These are phyloP conservation scores for Calameuta filiformis DNA, from an alignment of 2,888 invertebrate genomes.

Conservation along the genomic window DNA sequence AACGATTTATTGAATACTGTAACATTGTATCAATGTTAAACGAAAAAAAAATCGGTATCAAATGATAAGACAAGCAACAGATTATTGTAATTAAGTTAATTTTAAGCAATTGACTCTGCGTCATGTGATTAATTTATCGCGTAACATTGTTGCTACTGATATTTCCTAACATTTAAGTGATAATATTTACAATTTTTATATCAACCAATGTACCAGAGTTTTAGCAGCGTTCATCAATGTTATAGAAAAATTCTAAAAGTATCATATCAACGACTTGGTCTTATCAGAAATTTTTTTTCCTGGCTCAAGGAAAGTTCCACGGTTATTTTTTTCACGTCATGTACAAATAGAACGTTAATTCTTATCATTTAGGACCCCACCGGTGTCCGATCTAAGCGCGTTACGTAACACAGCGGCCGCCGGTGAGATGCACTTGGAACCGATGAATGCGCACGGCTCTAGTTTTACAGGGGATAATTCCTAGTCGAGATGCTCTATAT, in stretches of 20 bases:
- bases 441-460: slow-evolving; percentile 18
- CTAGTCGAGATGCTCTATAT: neutral
- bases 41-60: neutral
- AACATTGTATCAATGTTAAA: neutral
- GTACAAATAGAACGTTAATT: neutral
- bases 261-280: neutral
- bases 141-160: neutral
- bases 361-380: neutral
- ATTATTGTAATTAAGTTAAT: neutral
- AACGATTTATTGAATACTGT: neutral
- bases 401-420: neutral
- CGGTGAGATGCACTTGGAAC: slow-evolving; percentile 16
- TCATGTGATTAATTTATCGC: neutral
- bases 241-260: neutral
- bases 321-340: neutral
- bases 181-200: neutral
- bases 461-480: neutral
- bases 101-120: neutral
- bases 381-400: neutral
- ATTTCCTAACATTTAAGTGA: neutral
- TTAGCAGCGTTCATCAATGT: neutral
- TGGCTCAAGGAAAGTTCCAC: neutral
- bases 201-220: neutral
- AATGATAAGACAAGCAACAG: neutral
- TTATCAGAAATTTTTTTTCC: neutral